phyloP scores from a whole-genome alignment of 2,113 vertebrate genomes.

The Sakesphorus luctuosus region DNA sequence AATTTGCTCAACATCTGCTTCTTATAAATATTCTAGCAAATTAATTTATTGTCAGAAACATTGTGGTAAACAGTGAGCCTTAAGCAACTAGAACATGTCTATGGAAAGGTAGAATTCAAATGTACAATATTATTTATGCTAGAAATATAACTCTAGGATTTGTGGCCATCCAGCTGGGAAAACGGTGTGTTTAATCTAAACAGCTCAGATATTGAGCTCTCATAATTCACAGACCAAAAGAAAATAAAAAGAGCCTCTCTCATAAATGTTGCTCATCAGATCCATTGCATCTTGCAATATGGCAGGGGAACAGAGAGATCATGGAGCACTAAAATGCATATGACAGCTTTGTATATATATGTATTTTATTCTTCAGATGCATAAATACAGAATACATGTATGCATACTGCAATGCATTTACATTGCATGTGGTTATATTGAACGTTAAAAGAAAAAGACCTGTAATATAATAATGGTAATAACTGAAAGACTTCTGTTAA shows the following conservation, averaged over 20 bases:
- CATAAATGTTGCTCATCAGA: not conserved
- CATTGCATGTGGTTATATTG: not conserved
- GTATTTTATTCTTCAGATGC: not conserved
- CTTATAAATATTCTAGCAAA: not conserved
- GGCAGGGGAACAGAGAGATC: not conserved
- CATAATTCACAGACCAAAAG: not conserved
- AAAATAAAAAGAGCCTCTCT: not conserved
- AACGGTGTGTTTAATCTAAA: not conserved
- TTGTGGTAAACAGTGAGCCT: not conserved
- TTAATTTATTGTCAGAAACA: conserved; percentile 8
- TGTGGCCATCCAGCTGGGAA: not conserved
- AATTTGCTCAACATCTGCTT: not conserved
- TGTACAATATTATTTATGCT: not conserved
- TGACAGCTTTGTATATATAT: not conserved
- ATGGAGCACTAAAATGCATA: not conserved
- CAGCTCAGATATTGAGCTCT: not conserved
- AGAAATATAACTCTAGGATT: not conserved
- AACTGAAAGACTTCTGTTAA: not conserved
- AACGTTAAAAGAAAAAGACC: not conserved
- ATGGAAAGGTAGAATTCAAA: not conserved
- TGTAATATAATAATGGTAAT: not conserved
- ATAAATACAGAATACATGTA: not conserved
- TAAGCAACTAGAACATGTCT: conserved; percentile 2
- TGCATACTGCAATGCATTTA: not conserved
- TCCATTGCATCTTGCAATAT: not conserved